Evolutionary conservation across 2,888 invertebrate genomes (phyloP).

Genomic region (Protodeltote pygarga): DNA sequence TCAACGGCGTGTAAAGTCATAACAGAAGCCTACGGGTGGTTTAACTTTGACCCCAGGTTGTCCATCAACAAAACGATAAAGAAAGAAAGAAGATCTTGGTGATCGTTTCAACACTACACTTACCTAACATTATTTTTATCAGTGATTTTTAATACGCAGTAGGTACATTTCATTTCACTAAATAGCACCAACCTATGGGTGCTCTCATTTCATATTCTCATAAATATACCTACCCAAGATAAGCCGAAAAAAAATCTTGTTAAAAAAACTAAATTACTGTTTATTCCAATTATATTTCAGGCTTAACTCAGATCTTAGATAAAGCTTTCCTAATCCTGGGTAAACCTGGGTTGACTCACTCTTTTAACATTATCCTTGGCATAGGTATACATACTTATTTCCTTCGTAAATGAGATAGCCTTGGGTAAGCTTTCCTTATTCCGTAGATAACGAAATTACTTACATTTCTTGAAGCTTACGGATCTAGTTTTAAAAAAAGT

Average conservation of each 20-base stretch:
- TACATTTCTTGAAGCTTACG: slow-evolving; percentile 41
- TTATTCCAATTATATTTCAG: slow-evolving; percentile 43
- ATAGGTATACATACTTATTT: slow-evolving; percentile 43
- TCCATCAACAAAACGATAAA: no score
- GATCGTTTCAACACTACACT: no score
- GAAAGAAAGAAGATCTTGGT: no score
- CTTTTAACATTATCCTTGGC: slow-evolving; percentile 32
- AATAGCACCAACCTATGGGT: no score
- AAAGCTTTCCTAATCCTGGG: slow-evolving; percentile 38
- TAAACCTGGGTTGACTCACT: slow-evolving; percentile 44
- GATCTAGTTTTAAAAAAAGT: slow-evolving; percentile 37
- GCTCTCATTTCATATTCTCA: no score
- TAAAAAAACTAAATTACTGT: slow-evolving; percentile 29
- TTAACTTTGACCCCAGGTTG: no score
- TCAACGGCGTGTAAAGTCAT: no score
- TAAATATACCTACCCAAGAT: slow-evolving; percentile 25
- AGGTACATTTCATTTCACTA: no score
- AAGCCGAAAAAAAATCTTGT: slow-evolving; percentile 14
- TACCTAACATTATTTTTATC: no score
- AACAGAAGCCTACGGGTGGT: no score
- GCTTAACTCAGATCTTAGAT: slow-evolving; percentile 36
- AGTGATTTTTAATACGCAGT: no score
- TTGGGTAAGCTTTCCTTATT: slow-evolving; percentile 39
- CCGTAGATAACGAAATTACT: slow-evolving; percentile 37
- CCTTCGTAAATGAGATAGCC: slow-evolving; percentile 39